These are phyloP conservation scores for Phoenoteleia sp. DNA, from an alignment of 2,888 invertebrate species.

Conservation along the genomic window DNA sequence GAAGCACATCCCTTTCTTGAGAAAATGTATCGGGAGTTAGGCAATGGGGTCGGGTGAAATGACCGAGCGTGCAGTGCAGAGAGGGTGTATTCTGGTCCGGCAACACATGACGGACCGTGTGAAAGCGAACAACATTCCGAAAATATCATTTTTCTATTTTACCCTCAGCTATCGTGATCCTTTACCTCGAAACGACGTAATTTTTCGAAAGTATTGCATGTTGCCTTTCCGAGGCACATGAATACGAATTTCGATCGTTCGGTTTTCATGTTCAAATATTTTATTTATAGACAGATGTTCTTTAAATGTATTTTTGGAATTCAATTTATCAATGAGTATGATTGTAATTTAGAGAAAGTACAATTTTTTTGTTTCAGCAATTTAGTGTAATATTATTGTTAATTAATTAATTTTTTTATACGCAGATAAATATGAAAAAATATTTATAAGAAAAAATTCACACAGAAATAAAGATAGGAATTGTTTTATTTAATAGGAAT, in stretches of 20 bases:
- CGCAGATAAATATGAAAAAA: too few species aligned
- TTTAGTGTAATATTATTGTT: too few species aligned
- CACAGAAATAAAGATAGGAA: too few species aligned
- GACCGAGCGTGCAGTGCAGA: constrained; percentile 78
- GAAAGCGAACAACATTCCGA: constrained; percentile 78
- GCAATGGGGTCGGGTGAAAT: constrained; percentile 76
- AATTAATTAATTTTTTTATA: too few species aligned
- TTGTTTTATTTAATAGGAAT: too few species aligned
- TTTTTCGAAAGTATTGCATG: constrained; percentile 7
- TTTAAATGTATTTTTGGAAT: too few species aligned
- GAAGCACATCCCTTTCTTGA: constrained; percentile 78
- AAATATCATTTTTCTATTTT: constrained; percentile 60
- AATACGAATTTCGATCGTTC: background rate
- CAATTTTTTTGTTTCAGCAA: too few species aligned
- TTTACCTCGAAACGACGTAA: constrained; percentile 39
- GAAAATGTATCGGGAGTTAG: constrained; percentile 78
- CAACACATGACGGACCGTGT: constrained; percentile 82
- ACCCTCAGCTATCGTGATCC: constrained; percentile 19
- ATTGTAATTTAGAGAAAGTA: too few species aligned
- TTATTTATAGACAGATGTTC: too few species aligned
- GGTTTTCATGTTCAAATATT: too few species aligned
- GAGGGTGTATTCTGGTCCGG: constrained; percentile 81
- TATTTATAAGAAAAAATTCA: too few species aligned
- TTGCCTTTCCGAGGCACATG: constrained; percentile 1
- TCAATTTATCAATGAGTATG: too few species aligned